Base-by-base conservation (phyloP, 2,888 invertebrate genomes). In the Liposcelis brunnea region DNA sequence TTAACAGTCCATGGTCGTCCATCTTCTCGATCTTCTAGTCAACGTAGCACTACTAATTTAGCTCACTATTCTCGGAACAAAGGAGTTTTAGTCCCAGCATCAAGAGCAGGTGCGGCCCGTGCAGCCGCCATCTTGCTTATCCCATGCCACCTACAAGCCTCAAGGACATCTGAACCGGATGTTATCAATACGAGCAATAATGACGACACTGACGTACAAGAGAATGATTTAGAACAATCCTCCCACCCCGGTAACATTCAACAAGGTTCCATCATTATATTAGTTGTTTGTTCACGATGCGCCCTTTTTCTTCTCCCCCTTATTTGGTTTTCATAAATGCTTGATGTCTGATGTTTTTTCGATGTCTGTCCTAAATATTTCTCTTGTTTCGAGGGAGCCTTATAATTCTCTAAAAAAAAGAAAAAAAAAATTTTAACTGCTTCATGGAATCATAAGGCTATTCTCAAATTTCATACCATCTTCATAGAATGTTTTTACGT, bases 111-210 rank as follows among this genome's bases (percentile, higher is more conserved):
- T 84, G 84, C 84, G 76, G 85, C 85, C 69, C 80, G 84, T 68
- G 76, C 82, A 71, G 85, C 85, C 72, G 85, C 85, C 80, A 84
- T 86, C 80, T 84, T 86, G 81, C 80, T 86, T 72, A 83, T 85
- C 75, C 85, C 85, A 75, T 83, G 81, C 74, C 81, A 81, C 71
- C 77, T 81, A 53, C 61, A 59, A 60, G 38, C 44, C 47, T 48
- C 50, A 49, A 42, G 35, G 40, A 21, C 45, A 42, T 40, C 45
- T 36, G 36, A 35, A 37, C 47, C 43, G 31, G 43, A 43, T 31
- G 35, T 14, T 36, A 34, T 36, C 47, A 21, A 33, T 36, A 19
- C 16, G 15, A 19, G 19, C 40, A 12, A 14, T 21, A n/a, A 40
- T n/a, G 40, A 40, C n/a, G 26, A 26, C 26, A 26, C 26, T 26